Conservation (phyloP, 2,113 vertebrate species). For the Chionis minor region DNA sequence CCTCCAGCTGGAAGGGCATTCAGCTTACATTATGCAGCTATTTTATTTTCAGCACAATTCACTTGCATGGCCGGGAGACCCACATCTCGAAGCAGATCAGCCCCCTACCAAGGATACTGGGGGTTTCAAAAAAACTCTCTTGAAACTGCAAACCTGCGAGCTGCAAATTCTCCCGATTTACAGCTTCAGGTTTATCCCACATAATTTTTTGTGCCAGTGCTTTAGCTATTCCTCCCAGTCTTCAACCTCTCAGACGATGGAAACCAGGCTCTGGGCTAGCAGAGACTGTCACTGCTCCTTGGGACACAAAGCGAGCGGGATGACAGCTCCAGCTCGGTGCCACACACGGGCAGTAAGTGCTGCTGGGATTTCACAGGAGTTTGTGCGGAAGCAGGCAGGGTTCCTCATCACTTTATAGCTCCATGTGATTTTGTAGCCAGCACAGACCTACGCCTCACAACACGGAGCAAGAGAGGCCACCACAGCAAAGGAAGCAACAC, state of each 20-base stretch:
- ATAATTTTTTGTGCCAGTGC: background rate
- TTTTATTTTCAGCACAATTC: background rate
- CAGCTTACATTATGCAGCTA: background rate
- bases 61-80: background rate
- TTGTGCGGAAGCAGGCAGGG: background rate
- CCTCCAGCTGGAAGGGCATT: background rate
- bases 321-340: background rate
- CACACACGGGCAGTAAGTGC: background rate
- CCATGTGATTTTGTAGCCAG: background rate
- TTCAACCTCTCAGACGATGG: background rate
- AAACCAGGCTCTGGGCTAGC: background rate
- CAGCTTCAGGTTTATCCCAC: background rate
- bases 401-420: background rate
- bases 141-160: background rate
- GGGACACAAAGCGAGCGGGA: background rate
- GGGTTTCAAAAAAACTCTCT: background rate
- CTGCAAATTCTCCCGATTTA: background rate
- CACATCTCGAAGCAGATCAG: background rate
- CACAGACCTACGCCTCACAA: accelerated
- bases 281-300: background rate
- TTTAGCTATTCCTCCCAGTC: background rate
- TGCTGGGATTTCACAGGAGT: background rate
- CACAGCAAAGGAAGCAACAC: background rate
- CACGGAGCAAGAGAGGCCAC: background rate
- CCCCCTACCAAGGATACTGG: background rate